Percentiles rank a stretch among this genome's conserved stretches.
Evolutionary conservation across 2,113 vertebrate species (phyloP).

Genomic region (Carassius carassius): DNA sequence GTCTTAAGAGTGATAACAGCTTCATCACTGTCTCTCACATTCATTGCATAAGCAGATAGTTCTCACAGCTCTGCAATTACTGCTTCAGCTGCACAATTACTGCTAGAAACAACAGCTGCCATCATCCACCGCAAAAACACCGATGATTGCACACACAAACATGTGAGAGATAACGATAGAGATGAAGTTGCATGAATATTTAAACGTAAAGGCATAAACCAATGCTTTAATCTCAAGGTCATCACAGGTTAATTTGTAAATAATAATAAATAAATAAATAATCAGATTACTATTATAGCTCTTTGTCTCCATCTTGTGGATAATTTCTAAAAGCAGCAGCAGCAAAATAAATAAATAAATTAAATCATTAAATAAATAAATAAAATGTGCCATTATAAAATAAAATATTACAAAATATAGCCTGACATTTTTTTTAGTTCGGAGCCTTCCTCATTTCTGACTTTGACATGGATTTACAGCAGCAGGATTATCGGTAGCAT

Average conservation of each 20-base stretch:
- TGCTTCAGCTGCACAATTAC: slow-evolving; percentile 18
- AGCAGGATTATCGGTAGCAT: background rate
- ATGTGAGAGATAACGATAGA: background rate
- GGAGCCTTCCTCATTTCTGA: background rate
- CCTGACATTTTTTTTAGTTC: background rate
- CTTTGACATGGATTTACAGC: background rate
- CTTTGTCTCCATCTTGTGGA: slow-evolving; percentile 34
- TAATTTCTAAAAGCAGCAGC: background rate
- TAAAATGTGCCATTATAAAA: background rate
- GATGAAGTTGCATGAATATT: background rate
- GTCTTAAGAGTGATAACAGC: slow-evolving; percentile 32
- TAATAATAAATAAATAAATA: too few relatives aligned
- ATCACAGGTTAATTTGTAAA: background rate
- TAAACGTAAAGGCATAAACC: background rate
- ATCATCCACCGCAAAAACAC: background rate
- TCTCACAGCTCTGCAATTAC: slow-evolving; percentile 21
- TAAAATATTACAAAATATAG: background rate
- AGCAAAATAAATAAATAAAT: background rate
- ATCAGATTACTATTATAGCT: background rate
- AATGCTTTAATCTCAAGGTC: background rate
- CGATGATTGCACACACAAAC: background rate
- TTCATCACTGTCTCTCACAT: slow-evolving; percentile 23
- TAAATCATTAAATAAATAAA: background rate
- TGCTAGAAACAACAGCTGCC: slow-evolving; percentile 8
- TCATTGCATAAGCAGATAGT: slow-evolving; percentile 24